phyloP scores from a whole-genome alignment of 2,888 invertebrate species.

The Steinernema hermaphroditum region DNA sequence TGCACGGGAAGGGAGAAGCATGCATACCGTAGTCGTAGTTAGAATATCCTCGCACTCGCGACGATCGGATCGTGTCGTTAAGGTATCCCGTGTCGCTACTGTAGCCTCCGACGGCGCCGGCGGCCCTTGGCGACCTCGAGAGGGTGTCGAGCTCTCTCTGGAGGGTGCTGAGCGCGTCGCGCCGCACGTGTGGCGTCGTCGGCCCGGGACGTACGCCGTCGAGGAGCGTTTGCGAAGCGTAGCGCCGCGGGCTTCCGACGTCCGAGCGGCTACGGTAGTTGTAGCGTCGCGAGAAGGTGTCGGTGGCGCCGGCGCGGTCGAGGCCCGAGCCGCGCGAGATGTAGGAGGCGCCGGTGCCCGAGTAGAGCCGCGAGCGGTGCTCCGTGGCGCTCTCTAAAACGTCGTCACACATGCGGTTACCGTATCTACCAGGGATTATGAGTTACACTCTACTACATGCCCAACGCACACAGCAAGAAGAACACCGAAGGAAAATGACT shows the following conservation, averaged over 20 bases:
- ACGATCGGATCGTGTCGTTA: constrained; percentile 58
- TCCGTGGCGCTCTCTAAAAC: constrained; percentile 33
- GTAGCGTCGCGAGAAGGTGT: constrained; percentile 60
- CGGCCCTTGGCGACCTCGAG: constrained; percentile 55
- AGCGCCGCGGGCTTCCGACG: constrained; percentile 61
- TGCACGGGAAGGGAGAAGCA: background rate
- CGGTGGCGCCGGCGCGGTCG: constrained; percentile 48
- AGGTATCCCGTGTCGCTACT: constrained; percentile 54
- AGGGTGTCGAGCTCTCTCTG: constrained; percentile 66
- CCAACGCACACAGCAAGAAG: background rate
- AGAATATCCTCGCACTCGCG: constrained; percentile 51
- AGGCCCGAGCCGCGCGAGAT: constrained; percentile 50
- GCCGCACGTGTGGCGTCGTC: constrained; percentile 61
- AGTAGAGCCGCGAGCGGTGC: constrained; percentile 55
- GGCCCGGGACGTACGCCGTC: constrained; percentile 66
- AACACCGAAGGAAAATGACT: constrained; percentile 28
- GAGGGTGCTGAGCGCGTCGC: constrained; percentile 65
- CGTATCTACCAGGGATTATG: constrained; percentile 4
- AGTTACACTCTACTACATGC: constrained; percentile 2
- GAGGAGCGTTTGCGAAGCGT: constrained; percentile 64
- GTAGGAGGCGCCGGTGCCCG: constrained; percentile 58
- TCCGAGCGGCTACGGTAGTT: constrained; percentile 66
- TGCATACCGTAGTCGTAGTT: constrained; percentile 64
- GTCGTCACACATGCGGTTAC: constrained; percentile 23
- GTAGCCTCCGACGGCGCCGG: constrained; percentile 45